Percentiles rank a stretch among this genome's conserved stretches.
Evolutionary conservation across 2,797 vertebrate genomes (phyloP).

Genomic region (Eutrigla gurnardus): DNA sequence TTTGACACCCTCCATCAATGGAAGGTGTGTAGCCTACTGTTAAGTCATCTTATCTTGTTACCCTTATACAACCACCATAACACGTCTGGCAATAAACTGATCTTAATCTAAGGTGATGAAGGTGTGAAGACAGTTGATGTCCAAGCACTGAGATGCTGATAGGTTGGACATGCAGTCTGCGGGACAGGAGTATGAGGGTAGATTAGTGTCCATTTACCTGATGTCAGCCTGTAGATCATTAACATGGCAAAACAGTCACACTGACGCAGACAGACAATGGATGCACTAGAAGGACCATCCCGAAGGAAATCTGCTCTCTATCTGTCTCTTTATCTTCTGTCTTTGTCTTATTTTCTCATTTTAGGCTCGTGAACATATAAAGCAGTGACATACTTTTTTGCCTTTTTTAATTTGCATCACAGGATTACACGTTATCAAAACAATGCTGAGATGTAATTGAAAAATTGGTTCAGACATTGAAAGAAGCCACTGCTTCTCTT

Average conservation of each 20-base stretch:
- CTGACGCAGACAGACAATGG: constrained; percentile 39
- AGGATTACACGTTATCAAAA: constrained; percentile 42
- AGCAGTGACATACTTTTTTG: constrained; percentile 18
- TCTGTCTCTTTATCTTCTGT: background rate
- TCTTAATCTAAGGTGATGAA: constrained; percentile 7
- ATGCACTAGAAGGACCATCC: constrained; percentile 23
- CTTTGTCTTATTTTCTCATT: constrained; percentile 1
- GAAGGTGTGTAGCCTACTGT: background rate
- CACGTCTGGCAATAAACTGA: constrained; percentile 15
- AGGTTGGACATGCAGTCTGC: constrained; percentile 9
- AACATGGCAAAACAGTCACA: constrained; percentile 39
- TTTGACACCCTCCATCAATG: too few relatives aligned
- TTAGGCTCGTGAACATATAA: background rate
- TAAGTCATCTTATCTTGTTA: too few relatives aligned
- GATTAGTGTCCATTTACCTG: constrained; percentile 50
- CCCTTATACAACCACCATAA: constrained; percentile 16
- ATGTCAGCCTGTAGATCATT: constrained; percentile 38
- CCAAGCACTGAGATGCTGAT: constrained; percentile 7
- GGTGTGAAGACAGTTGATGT: constrained; percentile 41
- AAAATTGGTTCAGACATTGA: constrained; percentile 53
- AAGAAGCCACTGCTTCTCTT: constrained; percentile 52
- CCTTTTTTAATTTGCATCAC: constrained; percentile 31
- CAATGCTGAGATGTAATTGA: constrained; percentile 29
- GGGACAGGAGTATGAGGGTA: constrained; percentile 42
- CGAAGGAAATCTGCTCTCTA: background rate